Evolutionary conservation across 1,140 invertebrate genomes (phyloP).

Genomic region (Drosophila nikananu): DNA sequence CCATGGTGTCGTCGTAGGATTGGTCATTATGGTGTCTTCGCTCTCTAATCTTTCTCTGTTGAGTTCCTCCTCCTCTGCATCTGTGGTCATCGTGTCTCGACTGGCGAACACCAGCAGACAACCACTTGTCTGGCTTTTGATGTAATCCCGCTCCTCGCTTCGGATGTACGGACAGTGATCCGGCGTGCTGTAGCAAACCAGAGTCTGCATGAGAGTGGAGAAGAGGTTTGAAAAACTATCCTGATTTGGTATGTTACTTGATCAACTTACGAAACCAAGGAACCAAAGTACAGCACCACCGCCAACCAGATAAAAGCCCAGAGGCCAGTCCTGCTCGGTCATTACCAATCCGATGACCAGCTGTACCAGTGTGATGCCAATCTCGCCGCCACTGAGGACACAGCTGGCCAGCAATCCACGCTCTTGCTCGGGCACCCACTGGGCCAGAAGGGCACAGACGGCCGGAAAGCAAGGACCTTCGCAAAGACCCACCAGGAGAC

Average conservation of each 20-base stretch:
- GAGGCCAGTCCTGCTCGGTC: slow-evolving; percentile 89
- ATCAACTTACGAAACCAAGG: slow-evolving; percentile 87
- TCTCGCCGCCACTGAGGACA: slow-evolving; percentile 89
- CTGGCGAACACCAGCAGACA: neutral
- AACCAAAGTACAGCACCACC: slow-evolving; percentile 90
- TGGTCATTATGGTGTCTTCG: neutral
- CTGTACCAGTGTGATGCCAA: slow-evolving; percentile 90
- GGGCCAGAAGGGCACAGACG: slow-evolving; percentile 88
- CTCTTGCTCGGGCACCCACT: slow-evolving; percentile 90
- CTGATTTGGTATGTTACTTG: neutral
- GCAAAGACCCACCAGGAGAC: slow-evolving; percentile 89
- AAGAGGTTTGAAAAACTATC: neutral
- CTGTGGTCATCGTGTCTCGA: neutral
- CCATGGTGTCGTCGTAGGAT: slow-evolving; percentile 86
- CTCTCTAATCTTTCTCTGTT: slow-evolving; percentile 27
- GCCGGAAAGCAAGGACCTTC: slow-evolving; percentile 91
- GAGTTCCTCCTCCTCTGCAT: neutral
- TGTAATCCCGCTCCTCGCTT: slow-evolving; percentile 88
- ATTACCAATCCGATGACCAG: slow-evolving; percentile 89
- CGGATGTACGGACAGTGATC: slow-evolving; percentile 90
- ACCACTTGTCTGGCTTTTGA: slow-evolving; percentile 40
- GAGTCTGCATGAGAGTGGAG: slow-evolving; percentile 21
- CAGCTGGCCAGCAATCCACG: slow-evolving; percentile 89
- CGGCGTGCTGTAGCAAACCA: slow-evolving; percentile 88
- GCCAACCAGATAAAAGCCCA: slow-evolving; percentile 93